Conservation (phyloP, 2,888 invertebrate genomes). For the Galeruca laticollis region DNA sequence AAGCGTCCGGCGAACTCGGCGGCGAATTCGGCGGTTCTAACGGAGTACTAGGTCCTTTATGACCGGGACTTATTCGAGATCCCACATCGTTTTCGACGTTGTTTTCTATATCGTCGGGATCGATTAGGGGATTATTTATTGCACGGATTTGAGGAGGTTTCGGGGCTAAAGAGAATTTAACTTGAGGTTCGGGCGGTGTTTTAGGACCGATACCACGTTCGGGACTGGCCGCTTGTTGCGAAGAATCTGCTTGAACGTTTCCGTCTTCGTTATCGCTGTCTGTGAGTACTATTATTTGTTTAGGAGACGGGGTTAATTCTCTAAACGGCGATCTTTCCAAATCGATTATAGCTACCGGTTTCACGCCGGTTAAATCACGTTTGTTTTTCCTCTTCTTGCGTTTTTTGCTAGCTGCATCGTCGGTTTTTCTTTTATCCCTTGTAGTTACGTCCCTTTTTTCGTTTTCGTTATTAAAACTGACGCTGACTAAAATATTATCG, state of each 20-base stretch:
- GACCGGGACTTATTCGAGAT: conserved; percentile 52
- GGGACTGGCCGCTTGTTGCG: conserved; percentile 61
- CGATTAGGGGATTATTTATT: conserved; percentile 74
- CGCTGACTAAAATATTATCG: conserved; percentile 92
- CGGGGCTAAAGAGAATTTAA: conserved; percentile 73
- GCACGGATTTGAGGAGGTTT: conserved; percentile 70
- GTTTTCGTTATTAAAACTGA: conserved; percentile 85
- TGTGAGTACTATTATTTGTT: conserved; percentile 84
- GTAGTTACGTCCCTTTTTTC: conserved; percentile 62
- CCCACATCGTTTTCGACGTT: conserved; percentile 49
- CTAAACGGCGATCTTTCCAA: conserved; percentile 87
- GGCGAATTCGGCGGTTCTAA: conserved; percentile 77
- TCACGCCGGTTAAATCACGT: conserved; percentile 66
- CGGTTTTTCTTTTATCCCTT: conserved; percentile 63
- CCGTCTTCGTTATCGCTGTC: conserved; percentile 78
- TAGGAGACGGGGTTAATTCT: conserved; percentile 83
- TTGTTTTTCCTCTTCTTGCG: conserved; percentile 64
- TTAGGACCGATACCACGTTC: conserved; percentile 72
- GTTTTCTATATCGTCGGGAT: conserved; percentile 68
- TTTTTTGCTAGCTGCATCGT: conserved; percentile 58
- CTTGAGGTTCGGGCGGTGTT: conserved; percentile 80
- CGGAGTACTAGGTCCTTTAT: conserved; percentile 80
- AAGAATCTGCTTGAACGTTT: conserved; percentile 54
- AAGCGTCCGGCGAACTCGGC: conserved; percentile 83
- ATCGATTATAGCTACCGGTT: conserved; percentile 88